A percentile compares a stretch with the other conserved stretches of the same genome.
Evolutionary conservation across 2,888 invertebrate genomes (phyloP).

Genomic region (Lasioglossum villosulum): DNA sequence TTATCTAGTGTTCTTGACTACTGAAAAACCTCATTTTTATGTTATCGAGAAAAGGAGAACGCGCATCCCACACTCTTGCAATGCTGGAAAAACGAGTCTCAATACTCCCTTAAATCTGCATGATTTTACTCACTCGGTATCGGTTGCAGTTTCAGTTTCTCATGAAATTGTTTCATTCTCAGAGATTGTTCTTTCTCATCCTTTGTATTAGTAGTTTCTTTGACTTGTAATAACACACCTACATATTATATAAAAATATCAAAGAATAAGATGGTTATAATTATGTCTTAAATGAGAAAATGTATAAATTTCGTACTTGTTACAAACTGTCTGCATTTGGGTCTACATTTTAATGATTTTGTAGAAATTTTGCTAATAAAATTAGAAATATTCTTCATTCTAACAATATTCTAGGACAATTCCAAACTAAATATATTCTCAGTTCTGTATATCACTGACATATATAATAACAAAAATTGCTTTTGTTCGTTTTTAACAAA

Average conservation of each 20-base stretch:
- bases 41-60: no score
- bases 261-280: constrained; percentile 12
- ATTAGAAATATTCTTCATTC: constrained; percentile 4
- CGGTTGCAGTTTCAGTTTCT: constrained; percentile 75
- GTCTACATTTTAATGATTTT: constrained; percentile 14
- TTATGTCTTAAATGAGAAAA: neutral
- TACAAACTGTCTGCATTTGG: constrained; percentile 24
- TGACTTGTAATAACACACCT: constrained; percentile 31
- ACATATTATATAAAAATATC: neutral
- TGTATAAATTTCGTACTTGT: constrained; percentile 39
- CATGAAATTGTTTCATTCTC: constrained; percentile 78
- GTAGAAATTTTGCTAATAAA: constrained; percentile 7
- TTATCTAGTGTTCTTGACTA: no score
- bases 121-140: constrained; percentile 65
- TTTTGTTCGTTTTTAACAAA: constrained; percentile 47
- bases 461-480: constrained; percentile 8
- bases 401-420: neutral
- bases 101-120: neutral
- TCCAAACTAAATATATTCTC: constrained; percentile 17
- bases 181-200: constrained; percentile 65
- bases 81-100: no score
- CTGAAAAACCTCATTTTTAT: no score
- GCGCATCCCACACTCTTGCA: no score
- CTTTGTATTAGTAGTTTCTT: neutral
- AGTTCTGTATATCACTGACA: constrained; percentile 18